Evolutionary conservation across 2,113 vertebrate genomes (phyloP).

Genomic region (Pholis gunnellus): DNA sequence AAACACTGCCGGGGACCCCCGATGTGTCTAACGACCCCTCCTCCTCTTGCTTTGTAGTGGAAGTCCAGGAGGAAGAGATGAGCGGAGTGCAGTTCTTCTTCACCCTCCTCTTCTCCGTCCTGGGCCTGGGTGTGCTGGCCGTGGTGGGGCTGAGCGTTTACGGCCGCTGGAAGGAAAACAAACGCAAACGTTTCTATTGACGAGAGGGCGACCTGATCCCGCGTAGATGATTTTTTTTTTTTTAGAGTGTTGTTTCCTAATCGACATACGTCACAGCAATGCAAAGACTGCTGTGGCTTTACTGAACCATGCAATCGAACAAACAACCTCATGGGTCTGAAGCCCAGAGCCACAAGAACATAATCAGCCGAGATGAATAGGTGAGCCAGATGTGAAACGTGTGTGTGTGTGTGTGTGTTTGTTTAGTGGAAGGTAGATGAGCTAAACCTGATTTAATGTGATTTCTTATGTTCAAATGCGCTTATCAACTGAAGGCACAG

Average conservation of each 20-base stretch:
- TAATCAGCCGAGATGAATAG: not conserved
- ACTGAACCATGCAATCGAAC: conserved; percentile 14
- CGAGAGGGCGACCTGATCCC: not conserved
- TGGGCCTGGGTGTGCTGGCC: conserved; percentile 87
- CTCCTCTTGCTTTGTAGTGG: conserved; percentile 74
- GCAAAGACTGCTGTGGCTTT: conserved; percentile 42
- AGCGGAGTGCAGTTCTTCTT: conserved; percentile 90
- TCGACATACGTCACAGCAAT: conserved; percentile 11
- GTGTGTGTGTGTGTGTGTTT: not conserved
- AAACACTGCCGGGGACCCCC: not conserved
- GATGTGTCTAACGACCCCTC: not conserved
- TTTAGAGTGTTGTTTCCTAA: conserved; percentile 16
- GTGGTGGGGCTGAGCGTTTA: conserved; percentile 88
- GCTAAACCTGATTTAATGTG: conserved; percentile 8
- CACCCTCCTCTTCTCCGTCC: conserved; percentile 90
- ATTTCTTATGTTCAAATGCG: not conserved
- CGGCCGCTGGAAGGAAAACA: conserved; percentile 94
- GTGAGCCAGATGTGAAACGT: conserved; percentile 37
- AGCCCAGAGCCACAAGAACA: conserved; percentile 24
- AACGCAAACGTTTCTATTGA: conserved; percentile 97
- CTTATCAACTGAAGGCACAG: conserved; percentile 27
- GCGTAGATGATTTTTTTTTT: not conserved
- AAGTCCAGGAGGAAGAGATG: conserved; percentile 84
- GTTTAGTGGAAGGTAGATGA: conserved; percentile 3
- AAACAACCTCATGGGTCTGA: conserved; percentile 1